Evolutionary conservation across 2,888 invertebrate species (phyloP), one percentile per base, ranked within the genome.

Genomic region (Leucania comma): DNA sequence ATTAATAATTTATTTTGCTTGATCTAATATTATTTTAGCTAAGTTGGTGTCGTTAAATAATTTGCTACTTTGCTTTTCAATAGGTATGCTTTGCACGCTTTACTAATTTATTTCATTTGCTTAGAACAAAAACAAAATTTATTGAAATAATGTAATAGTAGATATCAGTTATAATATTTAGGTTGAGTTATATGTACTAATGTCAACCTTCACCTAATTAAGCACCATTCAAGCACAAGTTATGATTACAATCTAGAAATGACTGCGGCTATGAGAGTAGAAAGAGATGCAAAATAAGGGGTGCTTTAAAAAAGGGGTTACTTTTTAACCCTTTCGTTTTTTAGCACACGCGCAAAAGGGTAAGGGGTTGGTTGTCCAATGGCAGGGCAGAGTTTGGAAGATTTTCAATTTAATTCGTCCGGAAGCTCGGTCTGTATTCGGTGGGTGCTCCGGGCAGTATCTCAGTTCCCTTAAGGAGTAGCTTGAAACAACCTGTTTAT

Each of bases 281-380:
- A 87, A 86, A 86, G 87, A 80, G 84, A 85, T 84, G 82, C 68
- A 83, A 79, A 76, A 70, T 80, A 63, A 87, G 86, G 87, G 93
- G 92, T 91, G 89, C 78, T 88, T 68, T 79, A 87, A 91, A 92
- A 92, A 94, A 94, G 93, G 92, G 95, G 95, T 94, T 93, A 85
- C 88, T 91, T 89, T 71, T 92, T 92, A 94, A 95, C 95, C 96
- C 95, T 95, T 95, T 91, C 86, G 68, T 92, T 94, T 94, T 95
- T 95, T 95, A 93, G 95, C 95, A 96, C 96, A 95, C 90, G 95
- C 95, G 95, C 95, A 95, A 91, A 91, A 87, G 92, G 91, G 92
- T 90, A 91, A 89, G 92, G 92, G 91, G 82, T 87, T 89, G 88
- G 85, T 89, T 90, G 89, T 90, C 96, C 96, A 96, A 96, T 96